Evolutionary conservation across 2,888 invertebrate species (phyloP), one percentile per base, ranked within the genome.

Genomic region (Luffia ferchaultella): DNA sequence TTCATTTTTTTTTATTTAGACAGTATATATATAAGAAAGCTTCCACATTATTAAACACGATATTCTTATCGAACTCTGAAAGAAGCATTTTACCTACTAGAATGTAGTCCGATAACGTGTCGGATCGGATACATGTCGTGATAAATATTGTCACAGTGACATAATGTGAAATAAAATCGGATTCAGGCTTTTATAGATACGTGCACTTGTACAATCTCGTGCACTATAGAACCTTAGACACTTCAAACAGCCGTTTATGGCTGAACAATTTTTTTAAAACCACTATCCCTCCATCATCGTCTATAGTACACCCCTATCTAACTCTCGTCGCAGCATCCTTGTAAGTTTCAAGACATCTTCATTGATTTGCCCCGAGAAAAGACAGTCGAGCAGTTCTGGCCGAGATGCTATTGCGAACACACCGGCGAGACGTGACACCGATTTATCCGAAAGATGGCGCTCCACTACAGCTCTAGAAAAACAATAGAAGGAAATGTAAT

Each of bases 361-460:
- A 60, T 76, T 76, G 1, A 78, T 69, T 51, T 76, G 76, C 0
- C 80, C 80, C 1, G 80, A 63, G 65, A 83, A 83, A 2, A 83
- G 59, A 0, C 82, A 70, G 60, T 83, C 83, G 2, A 83, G 68
- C 3, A 83, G 68, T 41, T 82, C 82, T 2, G 70, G 76, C 19
- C 80, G 67, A 0, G 79, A 78, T 0, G 73, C 80, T 9, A 82
- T 65, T 0, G 71, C 62, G 58, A 95, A 95, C 12, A 95, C 90
- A 50, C 90, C 89, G 52, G 94, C 92, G 51, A 95, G 89, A 1
- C 95, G 86, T 1, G 87, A 86, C 42, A 92, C 84, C 0, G 94
- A 93, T 69, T 96, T 96, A 58, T 94, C 94, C 2, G 95, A 93
- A 2, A 95, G 85, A 65, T 96, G 95, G 20, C 90, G 86, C 61